Base-by-base conservation (phyloP, 2,113 vertebrate species). In the Sinosuthora webbiana region DNA sequence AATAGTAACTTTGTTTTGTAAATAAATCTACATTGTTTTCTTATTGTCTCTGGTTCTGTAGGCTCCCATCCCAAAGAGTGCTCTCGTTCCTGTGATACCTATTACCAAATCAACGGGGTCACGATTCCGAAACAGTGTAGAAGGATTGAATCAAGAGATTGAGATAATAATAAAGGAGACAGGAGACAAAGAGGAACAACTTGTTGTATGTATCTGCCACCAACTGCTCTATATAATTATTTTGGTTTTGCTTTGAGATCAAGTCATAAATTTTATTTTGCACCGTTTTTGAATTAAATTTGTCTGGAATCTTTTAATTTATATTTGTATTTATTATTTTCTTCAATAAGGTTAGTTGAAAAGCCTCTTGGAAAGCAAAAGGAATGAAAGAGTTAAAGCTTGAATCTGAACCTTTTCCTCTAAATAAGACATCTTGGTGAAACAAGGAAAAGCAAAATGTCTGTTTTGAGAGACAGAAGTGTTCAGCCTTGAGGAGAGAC, bases 161-260 rank as follows among this genome's bases (percentile, higher is more conserved):
- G 99, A 99, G 89, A 99, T 99, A 97, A 99, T 99, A 94, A 99
- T 99, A 98, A 98, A 99, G 45, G 99, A 99, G 97, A 99, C 99
- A 0, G 98, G 99, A 11, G 99, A 99, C 89, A 99, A 99, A 93
- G 99, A 99, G 16, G 99, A 99, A 62, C 98, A 99, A 81, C 99
- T 99, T 47, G 95, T 99, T 81, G 99, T 99, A 98, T 98, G 99
- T 99, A 83, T 83, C 82, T 80, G 63, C n/a, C 2, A 53, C 25
- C 47, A 15, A 70, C 41, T 53, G 69, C 28, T 82, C 45, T 85
- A 39, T 78, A 2, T 44, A 45, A 22, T 57, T 62, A 35, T 45
- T 83, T 83, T 65, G 13, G 28, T 18, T 79, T 87, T 83, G 12
- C 14, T 76, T 83, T 83, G 37, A 71, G 31, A 18, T 57, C 25